These are phyloP conservation scores for Phalacrocorax pelagicus DNA, from an alignment of 2,113 vertebrate genomes.

Conservation along the genomic window DNA sequence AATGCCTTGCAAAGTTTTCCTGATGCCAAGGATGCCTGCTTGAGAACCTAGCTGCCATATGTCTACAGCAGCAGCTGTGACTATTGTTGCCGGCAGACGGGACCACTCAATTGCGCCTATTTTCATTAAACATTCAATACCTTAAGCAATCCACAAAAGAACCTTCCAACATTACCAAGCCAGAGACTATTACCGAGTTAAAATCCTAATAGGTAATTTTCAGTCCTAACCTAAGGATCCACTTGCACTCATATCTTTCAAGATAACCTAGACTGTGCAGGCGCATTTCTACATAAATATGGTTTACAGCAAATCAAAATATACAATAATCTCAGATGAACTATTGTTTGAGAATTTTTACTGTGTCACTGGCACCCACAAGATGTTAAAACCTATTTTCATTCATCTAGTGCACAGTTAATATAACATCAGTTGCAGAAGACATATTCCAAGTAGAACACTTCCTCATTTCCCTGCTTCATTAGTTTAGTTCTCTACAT, in stretches of 20 bases:
- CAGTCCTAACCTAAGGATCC: background rate
- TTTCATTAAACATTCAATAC: background rate
- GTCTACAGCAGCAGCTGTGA: background rate
- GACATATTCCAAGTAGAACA: background rate
- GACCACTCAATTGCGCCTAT: background rate
- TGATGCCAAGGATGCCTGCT: background rate
- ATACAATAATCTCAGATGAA: background rate
- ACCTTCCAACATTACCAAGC: background rate
- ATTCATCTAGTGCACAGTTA: background rate
- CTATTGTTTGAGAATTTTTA: background rate
- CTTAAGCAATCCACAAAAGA: background rate
- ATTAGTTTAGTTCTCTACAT: background rate
- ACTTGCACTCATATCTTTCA: background rate
- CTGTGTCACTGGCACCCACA: background rate
- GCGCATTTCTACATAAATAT: accelerated
- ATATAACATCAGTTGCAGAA: background rate
- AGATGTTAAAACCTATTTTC: background rate
- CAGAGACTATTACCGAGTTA: background rate
- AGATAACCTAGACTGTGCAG: background rate
- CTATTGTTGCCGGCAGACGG: background rate
- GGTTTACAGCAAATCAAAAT: background rate
- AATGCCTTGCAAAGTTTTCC: background rate
- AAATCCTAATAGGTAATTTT: background rate
- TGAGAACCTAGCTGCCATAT: background rate
- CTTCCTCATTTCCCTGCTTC: background rate